phyloP scores from a whole-genome alignment of 2,888 invertebrate genomes.

The Calameuta filiformis region DNA sequence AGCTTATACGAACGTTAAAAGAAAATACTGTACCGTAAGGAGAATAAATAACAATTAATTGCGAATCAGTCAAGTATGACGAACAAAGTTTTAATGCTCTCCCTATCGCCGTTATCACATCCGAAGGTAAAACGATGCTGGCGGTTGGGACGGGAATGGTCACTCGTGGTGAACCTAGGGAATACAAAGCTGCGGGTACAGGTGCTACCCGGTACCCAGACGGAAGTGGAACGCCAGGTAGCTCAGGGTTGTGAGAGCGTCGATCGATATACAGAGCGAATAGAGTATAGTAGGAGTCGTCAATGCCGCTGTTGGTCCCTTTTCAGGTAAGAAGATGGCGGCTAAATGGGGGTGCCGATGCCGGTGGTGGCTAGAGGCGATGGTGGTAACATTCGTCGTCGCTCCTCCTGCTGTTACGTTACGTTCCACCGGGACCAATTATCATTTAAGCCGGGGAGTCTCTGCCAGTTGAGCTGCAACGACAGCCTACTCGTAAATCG shows the following conservation, averaged over 20 bases:
- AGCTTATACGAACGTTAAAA: constrained; percentile 42
- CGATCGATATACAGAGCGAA: constrained; percentile 17
- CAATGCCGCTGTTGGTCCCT: constrained; percentile 1
- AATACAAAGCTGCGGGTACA: constrained; percentile 35
- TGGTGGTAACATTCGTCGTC: constrained; percentile 32
- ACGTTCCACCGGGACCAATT: not conserved
- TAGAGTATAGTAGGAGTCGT: constrained; percentile 11
- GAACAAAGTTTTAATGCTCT: not conserved
- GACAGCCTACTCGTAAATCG: not conserved
- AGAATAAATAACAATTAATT: constrained; percentile 35
- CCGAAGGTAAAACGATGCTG: not conserved
- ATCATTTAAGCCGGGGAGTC: not conserved
- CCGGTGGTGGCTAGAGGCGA: constrained; percentile 31
- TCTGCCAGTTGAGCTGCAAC: not conserved
- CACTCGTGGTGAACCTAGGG: constrained; percentile 25
- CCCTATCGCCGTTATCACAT: not conserved
- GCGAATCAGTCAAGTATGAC: not conserved
- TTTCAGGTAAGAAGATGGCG: constrained; percentile 39
- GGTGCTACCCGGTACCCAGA: constrained; percentile 18
- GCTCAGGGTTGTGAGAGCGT: constrained; percentile 6
- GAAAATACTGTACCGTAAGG: constrained; percentile 42
- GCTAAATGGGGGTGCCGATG: constrained; percentile 21
- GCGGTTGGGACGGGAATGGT: not conserved
- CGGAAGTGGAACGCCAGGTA: constrained; percentile 12
- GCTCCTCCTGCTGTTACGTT: constrained; percentile 9